These are phyloP conservation scores for Elgaria multicarinata DNA, from an alignment of 2,113 vertebrate species.

Conservation along the genomic window DNA sequence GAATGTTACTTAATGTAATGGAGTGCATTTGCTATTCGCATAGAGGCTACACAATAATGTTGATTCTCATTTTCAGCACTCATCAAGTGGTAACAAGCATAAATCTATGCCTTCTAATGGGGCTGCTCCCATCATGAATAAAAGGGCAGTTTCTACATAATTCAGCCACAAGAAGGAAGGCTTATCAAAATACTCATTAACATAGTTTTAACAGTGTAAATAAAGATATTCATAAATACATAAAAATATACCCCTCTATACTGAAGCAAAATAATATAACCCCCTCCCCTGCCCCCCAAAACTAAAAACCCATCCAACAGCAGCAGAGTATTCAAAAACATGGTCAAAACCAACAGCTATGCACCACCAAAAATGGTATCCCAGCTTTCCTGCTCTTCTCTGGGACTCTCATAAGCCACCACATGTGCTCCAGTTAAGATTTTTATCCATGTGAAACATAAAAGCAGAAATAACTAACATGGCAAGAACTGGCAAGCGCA, in stretches of 20 bases:
- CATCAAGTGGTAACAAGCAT: not conserved
- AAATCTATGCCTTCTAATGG: not conserved
- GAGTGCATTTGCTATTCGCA: not conserved
- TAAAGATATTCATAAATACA: too few species aligned
- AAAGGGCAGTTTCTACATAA: constrained; percentile 8
- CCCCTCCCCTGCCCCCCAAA: too few species aligned
- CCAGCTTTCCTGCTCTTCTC: not conserved
- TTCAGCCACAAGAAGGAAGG: not conserved
- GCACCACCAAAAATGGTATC: not conserved
- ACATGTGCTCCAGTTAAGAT: too few species aligned
- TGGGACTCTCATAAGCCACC: not conserved
- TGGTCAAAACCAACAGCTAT: not conserved
- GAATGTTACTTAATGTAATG: not conserved
- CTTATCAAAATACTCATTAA: not conserved
- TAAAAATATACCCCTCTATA: too few species aligned
- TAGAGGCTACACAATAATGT: not conserved
- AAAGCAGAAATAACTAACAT: too few species aligned
- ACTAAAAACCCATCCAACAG: not conserved
- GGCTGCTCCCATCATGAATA: not conserved
- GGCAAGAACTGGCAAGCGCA: too few species aligned
- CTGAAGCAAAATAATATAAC: too few species aligned
- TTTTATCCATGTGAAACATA: too few species aligned
- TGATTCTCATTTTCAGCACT: constrained; percentile 3
- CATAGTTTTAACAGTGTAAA: too few species aligned
- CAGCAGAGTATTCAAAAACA: not conserved